A percentile compares a stretch with the other conserved stretches of the same genome.
phyloP scores from a whole-genome alignment of 2,888 invertebrate species.

The Deroplatys truncata region DNA sequence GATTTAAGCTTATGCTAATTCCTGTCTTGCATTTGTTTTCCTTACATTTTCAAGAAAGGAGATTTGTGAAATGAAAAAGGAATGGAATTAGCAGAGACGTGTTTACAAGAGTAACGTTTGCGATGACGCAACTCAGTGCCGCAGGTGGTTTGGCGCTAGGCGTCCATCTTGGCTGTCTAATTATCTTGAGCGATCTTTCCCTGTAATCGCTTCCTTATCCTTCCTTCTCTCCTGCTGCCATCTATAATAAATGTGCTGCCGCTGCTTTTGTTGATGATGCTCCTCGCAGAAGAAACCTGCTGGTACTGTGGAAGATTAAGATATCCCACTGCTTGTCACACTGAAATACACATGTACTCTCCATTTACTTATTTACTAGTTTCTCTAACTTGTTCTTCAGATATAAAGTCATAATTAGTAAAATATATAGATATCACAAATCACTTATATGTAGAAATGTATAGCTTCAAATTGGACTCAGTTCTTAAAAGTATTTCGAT shows the following conservation, averaged over 20 bases:
- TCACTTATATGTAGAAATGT: no score
- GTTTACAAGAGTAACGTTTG: background rate
- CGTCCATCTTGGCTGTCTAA: background rate
- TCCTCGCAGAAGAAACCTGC: background rate
- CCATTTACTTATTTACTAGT: no score
- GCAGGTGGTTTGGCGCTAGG: background rate
- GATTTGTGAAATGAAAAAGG: background rate
- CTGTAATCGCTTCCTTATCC: background rate
- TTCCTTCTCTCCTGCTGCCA: background rate
- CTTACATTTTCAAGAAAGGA: background rate
- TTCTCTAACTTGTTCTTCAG: no score
- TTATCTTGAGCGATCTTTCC: background rate
- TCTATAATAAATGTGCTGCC: background rate
- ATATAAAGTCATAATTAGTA: no score
- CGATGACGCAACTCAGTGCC: background rate
- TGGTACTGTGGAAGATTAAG: background rate
- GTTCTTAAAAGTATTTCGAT: no score
- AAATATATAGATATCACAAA: no score
- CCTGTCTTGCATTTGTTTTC: background rate
- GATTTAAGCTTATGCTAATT: background rate
- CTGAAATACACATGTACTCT: no score
- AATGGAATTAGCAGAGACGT: background rate
- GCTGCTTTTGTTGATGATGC: background rate
- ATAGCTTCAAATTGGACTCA: no score
- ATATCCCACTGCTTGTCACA: background rate